Conservation (phyloP, 2,797 vertebrate species). For the Ficedula albicollis region DNA sequence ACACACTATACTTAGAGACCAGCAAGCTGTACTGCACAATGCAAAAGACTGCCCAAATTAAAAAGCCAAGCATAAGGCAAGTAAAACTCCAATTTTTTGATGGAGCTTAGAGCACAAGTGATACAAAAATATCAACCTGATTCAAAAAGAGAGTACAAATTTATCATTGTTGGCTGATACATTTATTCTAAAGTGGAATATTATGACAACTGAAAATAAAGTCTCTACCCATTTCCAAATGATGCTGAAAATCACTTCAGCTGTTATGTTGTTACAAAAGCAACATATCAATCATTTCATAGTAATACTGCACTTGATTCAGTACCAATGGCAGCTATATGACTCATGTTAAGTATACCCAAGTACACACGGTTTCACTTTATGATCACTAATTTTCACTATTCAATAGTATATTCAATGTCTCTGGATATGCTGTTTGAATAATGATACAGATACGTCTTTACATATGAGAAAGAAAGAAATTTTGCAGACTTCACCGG, state of each 20-base stretch:
- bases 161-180: neutral
- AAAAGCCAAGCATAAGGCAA: neutral
- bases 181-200: conserved; percentile 34
- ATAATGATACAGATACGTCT: neutral
- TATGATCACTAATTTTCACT: conserved; percentile 4
- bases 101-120: neutral
- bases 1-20: neutral
- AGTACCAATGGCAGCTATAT: neutral
- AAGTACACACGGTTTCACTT: neutral
- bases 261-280: conserved; percentile 19
- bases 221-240: conserved; percentile 16
- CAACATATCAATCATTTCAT: conserved; percentile 37
- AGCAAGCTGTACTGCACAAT: neutral
- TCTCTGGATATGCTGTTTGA: neutral
- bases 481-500: neutral
- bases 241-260: conserved; percentile 30
- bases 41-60: neutral
- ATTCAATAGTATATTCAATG: neutral
- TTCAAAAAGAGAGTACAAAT: neutral
- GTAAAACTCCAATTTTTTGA: neutral
- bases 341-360: neutral
- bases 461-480: neutral
- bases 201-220: conserved; percentile 49
- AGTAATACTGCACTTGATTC: neutral
- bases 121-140: neutral